Evolutionary conservation across 2,888 invertebrate species (phyloP).

Genomic region (Polia nebulosa): DNA sequence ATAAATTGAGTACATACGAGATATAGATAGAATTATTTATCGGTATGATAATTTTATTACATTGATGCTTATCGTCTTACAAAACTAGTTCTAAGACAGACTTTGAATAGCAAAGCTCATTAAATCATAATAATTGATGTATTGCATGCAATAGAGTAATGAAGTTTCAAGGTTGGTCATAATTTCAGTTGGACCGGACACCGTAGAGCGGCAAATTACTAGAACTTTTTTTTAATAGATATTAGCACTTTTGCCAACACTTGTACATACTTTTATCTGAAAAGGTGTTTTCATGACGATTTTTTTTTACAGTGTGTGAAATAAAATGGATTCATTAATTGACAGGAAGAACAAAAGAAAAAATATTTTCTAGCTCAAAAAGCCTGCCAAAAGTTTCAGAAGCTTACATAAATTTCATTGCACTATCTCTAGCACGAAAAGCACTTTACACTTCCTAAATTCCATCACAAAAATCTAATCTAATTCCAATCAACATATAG

Average conservation of each 20-base stretch:
- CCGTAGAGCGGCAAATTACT: background rate
- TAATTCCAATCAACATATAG: constrained; percentile 92
- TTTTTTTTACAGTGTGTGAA: background rate
- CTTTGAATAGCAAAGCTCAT: constrained; percentile 27
- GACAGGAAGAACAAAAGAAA: background rate
- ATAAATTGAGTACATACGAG: constrained; percentile 32
- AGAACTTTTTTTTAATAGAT: background rate
- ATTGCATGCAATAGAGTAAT: background rate
- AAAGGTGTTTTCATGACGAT: background rate
- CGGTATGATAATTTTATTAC: constrained; percentile 25
- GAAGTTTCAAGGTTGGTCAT: constrained; percentile 22
- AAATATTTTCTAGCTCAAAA: background rate
- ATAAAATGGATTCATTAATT: background rate
- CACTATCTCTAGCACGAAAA: constrained; percentile 29
- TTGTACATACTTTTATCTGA: background rate
- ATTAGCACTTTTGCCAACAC: background rate
- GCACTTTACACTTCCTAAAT: constrained; percentile 20
- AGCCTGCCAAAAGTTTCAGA: constrained; percentile 5
- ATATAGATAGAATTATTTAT: constrained; percentile 29
- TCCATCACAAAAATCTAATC: constrained; percentile 49
- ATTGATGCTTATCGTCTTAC: constrained; percentile 36
- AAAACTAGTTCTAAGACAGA: constrained; percentile 24
- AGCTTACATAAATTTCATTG: constrained; percentile 10
- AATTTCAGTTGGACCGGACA: background rate
- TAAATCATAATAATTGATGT: constrained; percentile 37